Base-by-base conservation (phyloP, 1,140 invertebrate genomes). In the Liolophura sinensis region DNA sequence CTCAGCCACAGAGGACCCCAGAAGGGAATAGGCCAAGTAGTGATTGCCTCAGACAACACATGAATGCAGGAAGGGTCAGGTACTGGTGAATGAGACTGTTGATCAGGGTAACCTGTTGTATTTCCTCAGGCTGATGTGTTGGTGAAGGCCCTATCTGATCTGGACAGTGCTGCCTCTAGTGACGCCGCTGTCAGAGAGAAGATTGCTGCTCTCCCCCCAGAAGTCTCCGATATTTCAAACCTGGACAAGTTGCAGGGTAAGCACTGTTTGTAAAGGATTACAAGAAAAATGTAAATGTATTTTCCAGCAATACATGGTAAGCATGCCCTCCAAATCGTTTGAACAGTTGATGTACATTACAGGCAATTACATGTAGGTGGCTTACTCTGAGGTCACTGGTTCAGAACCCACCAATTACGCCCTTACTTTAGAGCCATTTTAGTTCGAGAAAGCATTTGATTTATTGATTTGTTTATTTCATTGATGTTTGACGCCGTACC, bases 81-180 rank as follows among this genome's bases (percentile, higher is more conserved):
- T 18, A 52, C 20, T 46, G 22, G 27, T 55, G n/a, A 25, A 46
- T 40, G 18, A 46, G 4, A 57, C 56, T n/a, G 52, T 31, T n/a
- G n/a, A n/a, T n/a, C n/a, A n/a, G n/a, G n/a, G n/a, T n/a, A n/a
- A n/a, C 52, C 27, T 18, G 22, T 31, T 47, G 20, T 64, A 64
- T 62, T 48, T 52, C 73, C 78, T 68, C 72, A 86, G 76, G 69
- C 84, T 31, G 82, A 86, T 58, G 80, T 83, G 24, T 68, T 87
- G 9, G 82, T 86, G 7, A 82, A 84, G 67, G 70, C 80, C 46
- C 86, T 95, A 51, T 86, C 92, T 86, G 93, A 94, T 75, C 87
- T 98, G 71, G 96, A 98, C 85, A 94, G 92, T 74, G 93, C 94
- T 71, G 94, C 96, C 1, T 97, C 95, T 0, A 93, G 92, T 72